Evolutionary conservation across 2,888 invertebrate species (phyloP).

Genomic region (Euzophera pinguis): DNA sequence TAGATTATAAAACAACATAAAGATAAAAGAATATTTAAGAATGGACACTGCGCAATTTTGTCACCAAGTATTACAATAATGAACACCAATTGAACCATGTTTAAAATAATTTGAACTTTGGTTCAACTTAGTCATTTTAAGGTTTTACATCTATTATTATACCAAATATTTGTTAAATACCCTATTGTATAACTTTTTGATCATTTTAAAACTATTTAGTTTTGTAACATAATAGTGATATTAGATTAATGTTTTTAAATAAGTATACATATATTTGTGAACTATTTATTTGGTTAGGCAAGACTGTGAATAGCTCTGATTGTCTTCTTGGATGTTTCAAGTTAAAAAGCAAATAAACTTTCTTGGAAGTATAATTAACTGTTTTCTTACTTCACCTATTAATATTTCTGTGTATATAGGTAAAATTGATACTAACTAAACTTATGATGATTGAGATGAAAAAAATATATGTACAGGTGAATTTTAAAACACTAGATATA

Average conservation of each 20-base stretch:
- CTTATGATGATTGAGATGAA: too few species aligned
- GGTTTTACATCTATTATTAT: slow-evolving; percentile 18
- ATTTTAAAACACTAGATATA: too few species aligned
- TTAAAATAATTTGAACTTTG: not conserved
- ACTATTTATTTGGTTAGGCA: slow-evolving; percentile 71
- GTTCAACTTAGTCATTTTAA: not conserved
- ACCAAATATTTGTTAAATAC: slow-evolving; percentile 39
- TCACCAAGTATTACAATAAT: too few species aligned
- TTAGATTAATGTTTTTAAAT: slow-evolving; percentile 64
- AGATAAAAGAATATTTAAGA: too few species aligned
- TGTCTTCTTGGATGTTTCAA: slow-evolving; percentile 69
- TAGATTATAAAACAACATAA: too few species aligned
- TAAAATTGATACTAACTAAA: not conserved
- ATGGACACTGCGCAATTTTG: too few species aligned
- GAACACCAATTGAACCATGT: not conserved
- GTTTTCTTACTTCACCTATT: slow-evolving; percentile 21
- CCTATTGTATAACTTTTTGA: slow-evolving; percentile 32
- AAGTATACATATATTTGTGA: slow-evolving; percentile 52
- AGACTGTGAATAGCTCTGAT: slow-evolving; percentile 62
- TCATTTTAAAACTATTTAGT: slow-evolving; percentile 37
- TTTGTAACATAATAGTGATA: slow-evolving; percentile 73
- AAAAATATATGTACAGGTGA: too few species aligned
- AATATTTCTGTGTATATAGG: not conserved
- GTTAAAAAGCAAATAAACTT: slow-evolving; percentile 70
- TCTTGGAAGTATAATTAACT: slow-evolving; percentile 48